Evolutionary conservation across 2,888 invertebrate genomes (phyloP).

Genomic region (Monopis laevigella): DNA sequence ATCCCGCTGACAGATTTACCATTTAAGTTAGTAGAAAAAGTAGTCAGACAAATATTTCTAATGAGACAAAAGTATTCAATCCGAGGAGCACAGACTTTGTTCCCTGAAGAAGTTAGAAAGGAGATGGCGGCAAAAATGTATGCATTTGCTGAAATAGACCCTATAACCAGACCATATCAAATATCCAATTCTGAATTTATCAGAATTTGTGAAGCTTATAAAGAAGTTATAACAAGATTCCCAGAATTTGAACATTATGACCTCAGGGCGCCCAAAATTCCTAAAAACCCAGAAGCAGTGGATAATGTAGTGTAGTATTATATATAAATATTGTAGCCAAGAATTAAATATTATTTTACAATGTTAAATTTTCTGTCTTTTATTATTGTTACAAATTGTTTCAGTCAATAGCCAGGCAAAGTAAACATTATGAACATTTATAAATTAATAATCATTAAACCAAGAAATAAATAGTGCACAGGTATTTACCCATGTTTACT

Average conservation of each 20-base stretch:
- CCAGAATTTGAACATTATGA: conserved; percentile 75
- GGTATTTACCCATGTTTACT: no score
- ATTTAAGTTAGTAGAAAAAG: conserved; percentile 89
- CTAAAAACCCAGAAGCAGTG: neutral
- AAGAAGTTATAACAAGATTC: conserved; percentile 72
- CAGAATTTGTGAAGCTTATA: conserved; percentile 80
- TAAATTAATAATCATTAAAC: no score
- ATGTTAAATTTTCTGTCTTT: no score
- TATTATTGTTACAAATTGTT: no score
- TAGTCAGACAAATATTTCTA: conserved; percentile 85
- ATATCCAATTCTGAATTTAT: conserved; percentile 82
- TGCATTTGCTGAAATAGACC: conserved; percentile 75
- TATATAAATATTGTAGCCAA: neutral
- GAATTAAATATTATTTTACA: no score
- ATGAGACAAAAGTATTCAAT: conserved; percentile 87
- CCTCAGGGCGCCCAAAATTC: conserved; percentile 67
- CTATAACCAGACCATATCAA: conserved; percentile 74
- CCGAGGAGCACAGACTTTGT: conserved; percentile 75
- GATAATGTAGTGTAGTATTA: neutral
- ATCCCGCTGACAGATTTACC: conserved; percentile 80
- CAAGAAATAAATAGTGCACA: no score
- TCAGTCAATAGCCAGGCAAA: no score
- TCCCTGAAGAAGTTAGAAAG: conserved; percentile 74
- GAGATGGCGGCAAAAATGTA: conserved; percentile 75
- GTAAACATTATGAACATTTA: no score